Evolutionary conservation across 2,797 vertebrate genomes (phyloP).

Genomic region (Cossypha polioptera): DNA sequence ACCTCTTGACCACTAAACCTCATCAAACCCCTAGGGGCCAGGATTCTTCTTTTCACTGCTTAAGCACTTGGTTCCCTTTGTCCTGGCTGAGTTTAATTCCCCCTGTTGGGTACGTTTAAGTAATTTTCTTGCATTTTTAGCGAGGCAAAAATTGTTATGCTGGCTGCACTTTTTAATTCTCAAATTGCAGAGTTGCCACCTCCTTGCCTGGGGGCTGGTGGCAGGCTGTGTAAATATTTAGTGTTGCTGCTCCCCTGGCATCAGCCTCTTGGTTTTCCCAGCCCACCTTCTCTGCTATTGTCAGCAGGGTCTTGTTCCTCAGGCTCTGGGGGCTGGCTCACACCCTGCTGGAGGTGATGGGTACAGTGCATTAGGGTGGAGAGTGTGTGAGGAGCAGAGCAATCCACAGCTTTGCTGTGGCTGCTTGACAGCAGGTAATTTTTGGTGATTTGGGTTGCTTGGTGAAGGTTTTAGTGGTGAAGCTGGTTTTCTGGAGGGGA

Average conservation of each 20-base stretch:
- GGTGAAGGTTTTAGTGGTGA: neutral
- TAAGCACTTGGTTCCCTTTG: rapidly evolving
- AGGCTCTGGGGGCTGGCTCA: neutral
- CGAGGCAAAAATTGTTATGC: neutral
- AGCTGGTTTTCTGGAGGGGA: neutral
- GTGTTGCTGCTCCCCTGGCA: neutral
- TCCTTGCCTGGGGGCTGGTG: neutral
- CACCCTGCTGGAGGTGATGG: neutral
- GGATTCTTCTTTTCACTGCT: neutral
- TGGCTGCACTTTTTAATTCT: neutral
- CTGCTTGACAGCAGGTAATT: neutral
- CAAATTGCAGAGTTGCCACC: neutral
- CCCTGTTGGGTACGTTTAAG: neutral
- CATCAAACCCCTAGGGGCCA: neutral
- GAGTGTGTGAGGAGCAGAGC: neutral
- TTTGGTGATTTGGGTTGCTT: neutral
- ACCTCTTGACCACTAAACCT: neutral
- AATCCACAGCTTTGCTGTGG: too few relatives aligned
- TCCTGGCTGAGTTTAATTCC: neutral
- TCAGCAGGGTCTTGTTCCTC: neutral
- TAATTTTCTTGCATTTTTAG: neutral
- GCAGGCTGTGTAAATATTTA: conserved; percentile 39
- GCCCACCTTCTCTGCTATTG: neutral
- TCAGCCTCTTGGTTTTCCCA: neutral
- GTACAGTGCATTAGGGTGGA: neutral